Conservation (phyloP, 1,140 invertebrate species). For the Hyphantria cunea region DNA sequence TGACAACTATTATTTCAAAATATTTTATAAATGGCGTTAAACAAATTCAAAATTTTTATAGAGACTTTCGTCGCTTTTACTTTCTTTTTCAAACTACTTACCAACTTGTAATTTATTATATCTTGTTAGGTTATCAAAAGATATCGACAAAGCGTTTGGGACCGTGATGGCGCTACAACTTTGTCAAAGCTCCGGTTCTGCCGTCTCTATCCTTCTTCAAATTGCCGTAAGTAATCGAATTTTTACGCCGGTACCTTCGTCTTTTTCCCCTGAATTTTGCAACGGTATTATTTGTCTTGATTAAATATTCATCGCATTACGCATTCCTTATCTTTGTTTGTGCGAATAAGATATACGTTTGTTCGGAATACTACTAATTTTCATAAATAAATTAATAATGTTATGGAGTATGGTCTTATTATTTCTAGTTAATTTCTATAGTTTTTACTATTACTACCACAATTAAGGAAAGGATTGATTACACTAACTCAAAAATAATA, state of each 20-base stretch:
- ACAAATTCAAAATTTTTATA: too few relatives aligned
- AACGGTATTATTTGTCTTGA: slow-evolving; percentile 18
- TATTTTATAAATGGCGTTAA: too few relatives aligned
- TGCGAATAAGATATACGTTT: neutral
- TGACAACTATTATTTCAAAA: too few relatives aligned
- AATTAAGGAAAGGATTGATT: too few relatives aligned
- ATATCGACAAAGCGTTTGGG: slow-evolving; percentile 64
- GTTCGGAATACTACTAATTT: neutral
- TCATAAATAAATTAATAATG: too few relatives aligned
- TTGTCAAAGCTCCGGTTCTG: slow-evolving; percentile 59
- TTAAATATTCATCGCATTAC: slow-evolving; percentile 10
- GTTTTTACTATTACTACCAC: too few relatives aligned
- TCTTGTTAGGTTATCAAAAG: slow-evolving; percentile 50
- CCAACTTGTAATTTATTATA: slow-evolving; percentile 1
- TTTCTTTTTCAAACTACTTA: too few relatives aligned
- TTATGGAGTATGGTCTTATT: too few relatives aligned
- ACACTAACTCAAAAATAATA: too few relatives aligned
- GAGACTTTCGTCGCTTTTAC: too few relatives aligned
- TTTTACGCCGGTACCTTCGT: slow-evolving; percentile 18
- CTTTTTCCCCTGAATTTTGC: neutral
- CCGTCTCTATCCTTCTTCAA: slow-evolving; percentile 66
- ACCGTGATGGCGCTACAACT: slow-evolving; percentile 63
- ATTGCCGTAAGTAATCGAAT: slow-evolving; percentile 56
- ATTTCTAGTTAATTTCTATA: too few relatives aligned
- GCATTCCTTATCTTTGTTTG: neutral